Conservation (phyloP, 2,888 invertebrate species). For the Leistus spinibarbis region DNA sequence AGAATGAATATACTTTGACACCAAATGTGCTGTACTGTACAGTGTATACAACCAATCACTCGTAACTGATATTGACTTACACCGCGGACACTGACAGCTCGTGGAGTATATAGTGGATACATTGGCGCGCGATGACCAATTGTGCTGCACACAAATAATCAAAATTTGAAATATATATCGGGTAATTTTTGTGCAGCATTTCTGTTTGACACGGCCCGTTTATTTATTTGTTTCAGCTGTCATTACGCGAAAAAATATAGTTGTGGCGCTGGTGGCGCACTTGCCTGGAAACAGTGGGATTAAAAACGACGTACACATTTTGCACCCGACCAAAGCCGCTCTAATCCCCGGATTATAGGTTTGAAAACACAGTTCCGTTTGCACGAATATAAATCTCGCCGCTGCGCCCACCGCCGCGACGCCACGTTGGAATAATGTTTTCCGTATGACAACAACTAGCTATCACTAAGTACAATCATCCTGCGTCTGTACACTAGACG, state of each 20-base stretch:
- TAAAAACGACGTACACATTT: constrained; percentile 40
- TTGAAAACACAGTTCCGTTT: constrained; percentile 40
- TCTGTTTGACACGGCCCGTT: constrained; percentile 34
- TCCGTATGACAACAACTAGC: constrained; percentile 16
- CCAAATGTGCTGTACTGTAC: background rate
- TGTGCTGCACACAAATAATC: constrained; percentile 26
- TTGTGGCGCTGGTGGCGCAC: constrained; percentile 25
- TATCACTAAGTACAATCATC: background rate
- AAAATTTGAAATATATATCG: constrained; percentile 39
- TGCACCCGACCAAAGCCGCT: constrained; percentile 37
- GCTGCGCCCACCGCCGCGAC: too few relatives aligned
- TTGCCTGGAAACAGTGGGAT: constrained; percentile 37
- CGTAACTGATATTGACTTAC: background rate
- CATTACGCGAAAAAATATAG: constrained; percentile 40
- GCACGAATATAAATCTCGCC: constrained; percentile 34
- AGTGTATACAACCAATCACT: background rate
- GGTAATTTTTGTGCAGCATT: constrained; percentile 36
- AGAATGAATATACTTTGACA: too few relatives aligned
- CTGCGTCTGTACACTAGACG: background rate
- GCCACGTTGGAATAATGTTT: constrained; percentile 33
- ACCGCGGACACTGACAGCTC: background rate
- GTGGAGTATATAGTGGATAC: background rate
- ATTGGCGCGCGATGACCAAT: background rate
- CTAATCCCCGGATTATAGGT: constrained; percentile 39
- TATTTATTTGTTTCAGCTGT: constrained; percentile 40